These are phyloP conservation scores for Molossus molossus DNA, from an alignment of 2,797 vertebrate genomes.

Conservation along the genomic window DNA sequence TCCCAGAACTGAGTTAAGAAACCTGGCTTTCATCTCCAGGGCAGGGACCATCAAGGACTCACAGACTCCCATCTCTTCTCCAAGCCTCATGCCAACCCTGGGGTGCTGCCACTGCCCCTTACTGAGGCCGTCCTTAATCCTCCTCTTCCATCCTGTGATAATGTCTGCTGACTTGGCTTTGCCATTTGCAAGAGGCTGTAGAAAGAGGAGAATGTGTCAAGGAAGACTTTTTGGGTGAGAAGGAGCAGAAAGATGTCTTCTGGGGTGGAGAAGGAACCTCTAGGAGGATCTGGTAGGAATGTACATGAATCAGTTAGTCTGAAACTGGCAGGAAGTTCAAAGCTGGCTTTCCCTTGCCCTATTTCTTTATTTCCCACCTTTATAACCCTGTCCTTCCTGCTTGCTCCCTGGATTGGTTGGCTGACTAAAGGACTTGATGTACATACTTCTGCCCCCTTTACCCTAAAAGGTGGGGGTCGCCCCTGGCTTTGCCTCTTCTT, in stretches of 20 bases:
- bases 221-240: slow-evolving; percentile 66
- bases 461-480: slow-evolving; percentile 62
- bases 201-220: slow-evolving; percentile 63
- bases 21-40: slow-evolving; percentile 50
- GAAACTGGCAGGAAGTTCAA: slow-evolving; percentile 80
- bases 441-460: slow-evolving; percentile 75
- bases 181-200: slow-evolving; percentile 67
- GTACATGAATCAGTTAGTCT: slow-evolving; percentile 74
- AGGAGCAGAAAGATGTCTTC: slow-evolving; percentile 70
- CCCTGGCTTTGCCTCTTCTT: slow-evolving; percentile 83
- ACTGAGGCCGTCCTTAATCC: slow-evolving; percentile 31
- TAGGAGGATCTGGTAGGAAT: slow-evolving; percentile 71
- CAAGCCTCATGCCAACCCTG: slow-evolving; percentile 60
- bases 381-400: background rate
- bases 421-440: slow-evolving; percentile 80
- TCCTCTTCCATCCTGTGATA: slow-evolving; percentile 43
- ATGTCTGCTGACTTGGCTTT: slow-evolving; percentile 63
- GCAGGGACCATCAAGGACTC: slow-evolving; percentile 67
- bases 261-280: slow-evolving; percentile 62
- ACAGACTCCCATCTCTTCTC: slow-evolving; percentile 71
- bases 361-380: slow-evolving; percentile 21
- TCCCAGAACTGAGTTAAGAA: slow-evolving; percentile 60
- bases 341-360: slow-evolving; percentile 56
- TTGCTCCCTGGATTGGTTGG: slow-evolving; percentile 72
- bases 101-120: background rate